These are phyloP conservation scores for Vandiemenella viatica DNA, from an alignment of 2,888 invertebrate genomes.

Conservation along the genomic window DNA sequence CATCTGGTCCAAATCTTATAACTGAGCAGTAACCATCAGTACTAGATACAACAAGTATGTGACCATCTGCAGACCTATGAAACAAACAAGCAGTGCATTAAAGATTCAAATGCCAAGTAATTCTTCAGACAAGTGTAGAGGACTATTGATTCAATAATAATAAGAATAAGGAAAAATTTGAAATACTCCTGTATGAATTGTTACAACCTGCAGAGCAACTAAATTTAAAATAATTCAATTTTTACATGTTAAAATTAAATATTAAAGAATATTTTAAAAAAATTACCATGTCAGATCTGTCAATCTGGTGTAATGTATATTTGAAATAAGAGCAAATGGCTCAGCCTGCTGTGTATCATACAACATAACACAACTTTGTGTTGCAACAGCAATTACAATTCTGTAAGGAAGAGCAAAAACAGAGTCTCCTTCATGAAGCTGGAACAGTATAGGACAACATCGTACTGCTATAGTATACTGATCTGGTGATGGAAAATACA, in stretches of 20 bases:
- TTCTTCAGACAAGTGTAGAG: too few species aligned
- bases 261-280: too few species aligned
- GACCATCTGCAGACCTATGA: conserved; percentile 57
- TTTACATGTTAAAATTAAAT: too few species aligned
- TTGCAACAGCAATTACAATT: conserved; percentile 81
- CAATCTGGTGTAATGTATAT: conserved; percentile 79
- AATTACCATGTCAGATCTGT: conserved; percentile 76
- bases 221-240: too few species aligned
- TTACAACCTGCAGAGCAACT: too few species aligned
- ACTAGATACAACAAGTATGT: conserved; percentile 59
- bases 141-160: too few species aligned
- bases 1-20: conserved; percentile 55
- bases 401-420: conserved; percentile 54
- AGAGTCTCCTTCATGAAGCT: conserved; percentile 39
- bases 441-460: conserved; percentile 63
- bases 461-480: conserved; percentile 71
- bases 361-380: conserved; percentile 67
- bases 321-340: conserved; percentile 65
- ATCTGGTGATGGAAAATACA: conserved; percentile 60
- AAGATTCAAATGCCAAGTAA: too few species aligned
- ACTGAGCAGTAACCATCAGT: conserved; percentile 84
- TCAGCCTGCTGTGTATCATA: conserved; percentile 74
- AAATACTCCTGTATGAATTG: too few species aligned
- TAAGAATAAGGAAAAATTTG: too few species aligned
- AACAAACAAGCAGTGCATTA: too few species aligned